These are phyloP conservation scores for Clarias magur DNA, from an alignment of 2,113 vertebrate species.

Conservation along the genomic window DNA sequence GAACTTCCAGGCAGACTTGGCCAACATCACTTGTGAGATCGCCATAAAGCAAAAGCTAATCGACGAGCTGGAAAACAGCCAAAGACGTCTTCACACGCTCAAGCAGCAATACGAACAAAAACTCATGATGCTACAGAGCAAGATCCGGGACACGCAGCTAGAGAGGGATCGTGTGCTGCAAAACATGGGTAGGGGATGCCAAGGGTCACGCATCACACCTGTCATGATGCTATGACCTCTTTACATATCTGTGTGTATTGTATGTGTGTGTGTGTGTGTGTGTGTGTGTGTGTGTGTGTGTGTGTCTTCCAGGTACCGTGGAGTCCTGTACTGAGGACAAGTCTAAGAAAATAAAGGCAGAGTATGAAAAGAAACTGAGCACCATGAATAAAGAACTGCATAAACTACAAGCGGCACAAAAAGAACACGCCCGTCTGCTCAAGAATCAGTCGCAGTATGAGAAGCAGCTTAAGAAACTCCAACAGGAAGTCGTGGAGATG, in stretches of 20 bases:
- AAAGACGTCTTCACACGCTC: conserved; percentile 89
- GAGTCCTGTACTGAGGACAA: conserved; percentile 93
- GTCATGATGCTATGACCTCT: neutral
- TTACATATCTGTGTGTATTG: neutral
- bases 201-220: neutral
- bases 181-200: conserved; percentile 82
- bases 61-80: conserved; percentile 96
- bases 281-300: neutral
- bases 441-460: conserved; percentile 97
- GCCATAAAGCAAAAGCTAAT: conserved; percentile 98
- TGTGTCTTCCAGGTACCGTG: conserved; percentile 77
- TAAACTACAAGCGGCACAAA: conserved; percentile 91
- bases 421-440: conserved; percentile 91
- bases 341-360: conserved; percentile 87
- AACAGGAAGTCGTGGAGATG: conserved; percentile 94
- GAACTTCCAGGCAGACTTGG: conserved; percentile 93
- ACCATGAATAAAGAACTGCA: conserved; percentile 96
- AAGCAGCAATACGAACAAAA: conserved; percentile 97
- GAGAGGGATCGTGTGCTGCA: conserved; percentile 95
- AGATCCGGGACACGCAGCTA: conserved; percentile 92
- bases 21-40: conserved; percentile 98
- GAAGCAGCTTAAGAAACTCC: conserved; percentile 93
- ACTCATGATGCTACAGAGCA: conserved; percentile 93
- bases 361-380: conserved; percentile 94
- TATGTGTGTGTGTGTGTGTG: neutral